phyloP scores from a whole-genome alignment of 1,140 invertebrate species.

The Macrosteles quadrilineatus region DNA sequence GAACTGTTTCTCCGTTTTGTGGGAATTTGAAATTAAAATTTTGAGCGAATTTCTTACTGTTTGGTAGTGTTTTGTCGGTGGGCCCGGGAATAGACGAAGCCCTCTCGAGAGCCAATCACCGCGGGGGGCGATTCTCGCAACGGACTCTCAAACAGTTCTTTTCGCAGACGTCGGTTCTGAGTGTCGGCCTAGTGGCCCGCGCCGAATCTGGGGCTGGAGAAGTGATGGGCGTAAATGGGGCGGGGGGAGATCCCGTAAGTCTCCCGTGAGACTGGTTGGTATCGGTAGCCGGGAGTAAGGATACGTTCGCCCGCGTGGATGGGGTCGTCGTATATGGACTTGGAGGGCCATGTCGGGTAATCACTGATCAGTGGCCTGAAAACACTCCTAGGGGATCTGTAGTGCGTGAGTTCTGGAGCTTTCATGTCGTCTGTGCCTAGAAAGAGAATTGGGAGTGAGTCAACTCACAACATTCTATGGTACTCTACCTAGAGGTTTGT shows the following conservation, averaged over 20 bases:
- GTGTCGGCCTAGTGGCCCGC: neutral
- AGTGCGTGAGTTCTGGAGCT: constrained; percentile 73
- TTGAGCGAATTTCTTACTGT: constrained; percentile 16
- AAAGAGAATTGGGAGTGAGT: constrained; percentile 31
- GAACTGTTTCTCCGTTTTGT: neutral
- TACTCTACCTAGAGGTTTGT: too few species aligned
- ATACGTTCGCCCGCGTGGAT: constrained; percentile 76
- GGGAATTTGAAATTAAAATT: neutral
- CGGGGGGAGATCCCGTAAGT: constrained; percentile 85
- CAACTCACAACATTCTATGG: too few species aligned
- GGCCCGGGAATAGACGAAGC: neutral
- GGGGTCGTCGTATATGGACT: constrained; percentile 84
- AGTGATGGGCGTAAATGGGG: constrained; percentile 82
- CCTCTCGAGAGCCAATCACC: neutral
- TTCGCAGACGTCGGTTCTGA: neutral
- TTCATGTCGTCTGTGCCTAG: constrained; percentile 86
- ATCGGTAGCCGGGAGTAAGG: constrained; percentile 82
- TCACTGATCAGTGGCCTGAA: constrained; percentile 59
- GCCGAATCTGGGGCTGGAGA: constrained; percentile 58
- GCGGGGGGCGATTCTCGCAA: neutral
- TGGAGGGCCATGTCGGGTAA: constrained; percentile 68
- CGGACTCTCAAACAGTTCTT: constrained; percentile 16
- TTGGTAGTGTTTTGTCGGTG: constrained; percentile 22
- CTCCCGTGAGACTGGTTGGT: constrained; percentile 83
- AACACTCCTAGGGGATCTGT: constrained; percentile 66